These are phyloP conservation scores for Oncorhynchus masou DNA, from an alignment of 2,113 vertebrate genomes.

Conservation along the genomic window DNA sequence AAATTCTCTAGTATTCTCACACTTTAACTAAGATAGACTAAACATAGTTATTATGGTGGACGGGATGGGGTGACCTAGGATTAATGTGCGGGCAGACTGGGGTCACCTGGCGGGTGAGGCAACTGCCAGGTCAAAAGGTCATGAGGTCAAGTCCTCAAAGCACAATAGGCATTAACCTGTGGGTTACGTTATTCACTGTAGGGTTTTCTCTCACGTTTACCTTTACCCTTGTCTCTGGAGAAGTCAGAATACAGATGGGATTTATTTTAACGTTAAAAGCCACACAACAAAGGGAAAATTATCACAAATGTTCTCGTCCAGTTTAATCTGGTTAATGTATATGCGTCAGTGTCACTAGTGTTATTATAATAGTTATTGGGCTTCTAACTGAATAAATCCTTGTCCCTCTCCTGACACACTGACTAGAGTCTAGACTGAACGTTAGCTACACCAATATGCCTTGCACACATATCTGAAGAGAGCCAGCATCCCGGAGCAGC, in stretches of 20 bases:
- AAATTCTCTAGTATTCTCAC: not conserved
- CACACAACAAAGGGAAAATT: not conserved
- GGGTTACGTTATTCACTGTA: not conserved
- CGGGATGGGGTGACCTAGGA: not conserved
- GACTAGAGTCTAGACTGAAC: no score
- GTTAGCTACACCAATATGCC: no score
- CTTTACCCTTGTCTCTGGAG: not conserved
- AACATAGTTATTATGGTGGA: not conserved
- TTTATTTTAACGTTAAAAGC: not conserved
- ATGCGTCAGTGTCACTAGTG: no score
- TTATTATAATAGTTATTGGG: no score
- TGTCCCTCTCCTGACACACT: no score
- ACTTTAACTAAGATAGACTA: not conserved
- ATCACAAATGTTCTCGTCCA: not conserved
- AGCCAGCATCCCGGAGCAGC: no score
- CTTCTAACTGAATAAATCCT: no score
- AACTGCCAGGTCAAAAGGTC: not conserved
- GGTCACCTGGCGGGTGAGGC: not conserved
- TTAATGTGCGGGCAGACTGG: not conserved
- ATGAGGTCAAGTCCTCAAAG: conserved; percentile 6
- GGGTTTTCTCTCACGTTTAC: not conserved
- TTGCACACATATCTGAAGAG: no score
- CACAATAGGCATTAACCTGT: conserved; percentile 2
- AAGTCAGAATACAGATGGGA: not conserved
- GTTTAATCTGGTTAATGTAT: no score